phyloP scores from a whole-genome alignment of 2,113 vertebrate genomes.

The Camelus bactrianus region DNA sequence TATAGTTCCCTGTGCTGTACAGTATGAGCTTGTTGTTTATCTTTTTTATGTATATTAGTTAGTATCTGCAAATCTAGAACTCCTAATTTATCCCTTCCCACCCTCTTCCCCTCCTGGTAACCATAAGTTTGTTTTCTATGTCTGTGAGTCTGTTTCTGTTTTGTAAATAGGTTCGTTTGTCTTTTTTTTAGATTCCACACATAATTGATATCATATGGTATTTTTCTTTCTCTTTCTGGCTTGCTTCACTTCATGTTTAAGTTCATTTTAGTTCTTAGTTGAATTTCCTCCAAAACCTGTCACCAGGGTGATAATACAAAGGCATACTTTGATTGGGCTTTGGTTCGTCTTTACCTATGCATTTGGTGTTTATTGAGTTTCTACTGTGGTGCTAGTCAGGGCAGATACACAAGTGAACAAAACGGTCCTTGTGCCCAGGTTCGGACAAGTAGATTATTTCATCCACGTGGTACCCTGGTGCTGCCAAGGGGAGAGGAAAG shows the following conservation, averaged over 20 bases:
- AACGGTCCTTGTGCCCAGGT: neutral
- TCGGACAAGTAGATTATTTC: neutral
- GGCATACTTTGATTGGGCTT: neutral
- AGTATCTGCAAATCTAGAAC: too few species aligned
- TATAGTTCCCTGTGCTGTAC: too few species aligned
- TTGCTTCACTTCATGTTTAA: neutral
- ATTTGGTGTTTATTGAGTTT: neutral
- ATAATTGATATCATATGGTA: too few species aligned
- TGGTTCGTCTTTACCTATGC: neutral
- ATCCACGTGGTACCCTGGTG: accelerated
- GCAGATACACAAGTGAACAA: neutral
- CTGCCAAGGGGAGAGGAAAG: neutral
- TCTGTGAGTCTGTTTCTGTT: too few species aligned
- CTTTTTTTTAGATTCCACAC: too few species aligned
- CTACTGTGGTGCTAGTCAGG: neutral
- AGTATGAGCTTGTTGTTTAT: too few species aligned
- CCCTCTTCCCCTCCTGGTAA: too few species aligned
- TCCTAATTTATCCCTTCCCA: too few species aligned
- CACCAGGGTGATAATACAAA: neutral
- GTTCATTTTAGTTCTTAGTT: constrained; percentile 27
- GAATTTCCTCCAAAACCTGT: neutral
- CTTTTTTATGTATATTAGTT: too few species aligned
- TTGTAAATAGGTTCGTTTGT: too few species aligned
- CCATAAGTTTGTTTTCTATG: too few species aligned
- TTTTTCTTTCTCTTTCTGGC: too few species aligned